Base-by-base conservation (phyloP, 2,113 vertebrate species). In the Glaucomys volans region DNA sequence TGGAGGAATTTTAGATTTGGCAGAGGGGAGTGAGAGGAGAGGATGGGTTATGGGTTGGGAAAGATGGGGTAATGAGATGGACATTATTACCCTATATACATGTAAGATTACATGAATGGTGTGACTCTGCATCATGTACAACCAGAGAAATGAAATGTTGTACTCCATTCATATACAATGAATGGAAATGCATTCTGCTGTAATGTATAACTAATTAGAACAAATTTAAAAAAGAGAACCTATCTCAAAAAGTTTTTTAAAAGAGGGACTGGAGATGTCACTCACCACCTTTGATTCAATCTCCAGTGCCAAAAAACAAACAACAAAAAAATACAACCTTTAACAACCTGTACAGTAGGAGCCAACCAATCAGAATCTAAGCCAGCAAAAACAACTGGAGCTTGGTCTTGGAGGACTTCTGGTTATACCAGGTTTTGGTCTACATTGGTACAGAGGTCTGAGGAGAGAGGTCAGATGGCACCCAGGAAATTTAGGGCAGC, bases 401-500 rank as follows among this genome's bases (percentile, higher is more conserved):
- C 75, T 94, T 74, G 79, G 57, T 81, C 67, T 96, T 89, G 28
- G 47, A 85, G 83, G 40, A 32, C 16, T 47, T 35, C 54, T 94
- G 24, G 50, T 37, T 93, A 18, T 57, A 11, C 47, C n/a, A 77
- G 44, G 24, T 85, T 77, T 80, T 94, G 71, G 44, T 81, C 77
- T 87, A 14, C 14, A 52, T 54, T 81, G 90, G 37, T 72, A 71
- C 95, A 92, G 72, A 74, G 11, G 35, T 80, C 54, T n/a, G 32
- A 64, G 42, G 13, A 18, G 32, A 89, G 54, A 83, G 12, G n/a
- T 82, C 72, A 92, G 47, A n/a, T 94, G 67, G 30, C 8, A 91
- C 42, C n/a, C 67, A 91, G 47, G 74, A 96, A 94, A 8, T 40
- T 69, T 91, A 94, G 26, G 37, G 47, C 28, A 84, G 44, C 90